Percentiles rank a stretch among this genome's conserved stretches.
phyloP scores from a whole-genome alignment of 92 coral and sea anemone species.

The Zoanthus sociatus region DNA sequence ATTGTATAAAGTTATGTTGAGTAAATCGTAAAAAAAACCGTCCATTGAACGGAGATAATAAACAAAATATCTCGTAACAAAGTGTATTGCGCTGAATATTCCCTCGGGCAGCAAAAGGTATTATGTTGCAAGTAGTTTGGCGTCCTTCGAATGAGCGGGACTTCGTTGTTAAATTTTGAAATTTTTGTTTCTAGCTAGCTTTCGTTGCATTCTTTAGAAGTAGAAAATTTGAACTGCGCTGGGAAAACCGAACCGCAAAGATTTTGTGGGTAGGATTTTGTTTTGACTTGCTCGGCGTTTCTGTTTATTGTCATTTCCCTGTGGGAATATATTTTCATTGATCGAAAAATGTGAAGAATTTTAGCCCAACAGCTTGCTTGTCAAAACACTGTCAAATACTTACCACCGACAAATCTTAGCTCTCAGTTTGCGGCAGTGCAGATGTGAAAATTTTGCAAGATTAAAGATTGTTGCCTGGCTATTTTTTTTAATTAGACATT shows the following conservation, averaged over 20 bases:
- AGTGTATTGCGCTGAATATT: neutral
- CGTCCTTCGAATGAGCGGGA: constrained; percentile 31
- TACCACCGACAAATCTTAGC: neutral
- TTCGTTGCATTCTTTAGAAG: no score
- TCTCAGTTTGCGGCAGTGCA: constrained; percentile 3
- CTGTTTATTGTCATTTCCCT: constrained; percentile 71
- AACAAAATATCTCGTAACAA: constrained; percentile 27
- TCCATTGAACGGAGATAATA: constrained; percentile 24
- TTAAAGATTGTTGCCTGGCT: constrained; percentile 8
- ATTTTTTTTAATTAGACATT: neutral
- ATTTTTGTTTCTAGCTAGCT: no score
- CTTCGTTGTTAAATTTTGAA: neutral
- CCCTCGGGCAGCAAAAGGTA: constrained; percentile 27
- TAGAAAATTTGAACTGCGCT: neutral
- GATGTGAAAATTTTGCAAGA: neutral
- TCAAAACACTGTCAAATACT: constrained; percentile 49
- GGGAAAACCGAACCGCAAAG: neutral
- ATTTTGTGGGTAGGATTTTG: constrained; percentile 8
- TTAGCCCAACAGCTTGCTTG: constrained; percentile 37
- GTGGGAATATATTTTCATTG: constrained; percentile 76
- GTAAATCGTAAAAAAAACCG: constrained; percentile 7
- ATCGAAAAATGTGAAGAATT: constrained; percentile 77
- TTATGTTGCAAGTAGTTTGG: constrained; percentile 35
- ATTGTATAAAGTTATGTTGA: constrained; percentile 50
- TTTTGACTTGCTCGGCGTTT: constrained; percentile 25